Evolutionary conservation across 2,797 vertebrate genomes (phyloP).

Genomic region (Sebastes melanostomus): DNA sequence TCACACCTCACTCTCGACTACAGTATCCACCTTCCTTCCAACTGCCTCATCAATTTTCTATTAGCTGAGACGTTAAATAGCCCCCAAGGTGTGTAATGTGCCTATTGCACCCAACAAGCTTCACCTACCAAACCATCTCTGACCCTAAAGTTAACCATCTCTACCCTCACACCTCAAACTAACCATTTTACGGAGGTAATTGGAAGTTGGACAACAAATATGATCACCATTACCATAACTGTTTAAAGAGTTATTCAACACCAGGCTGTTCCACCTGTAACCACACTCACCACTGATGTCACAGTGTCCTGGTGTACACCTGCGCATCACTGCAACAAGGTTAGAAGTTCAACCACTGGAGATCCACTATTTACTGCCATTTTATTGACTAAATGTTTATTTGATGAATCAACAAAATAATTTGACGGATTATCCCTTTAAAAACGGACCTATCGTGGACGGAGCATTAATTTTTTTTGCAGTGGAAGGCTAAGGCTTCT

Average conservation of each 20-base stretch:
- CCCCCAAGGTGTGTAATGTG: background rate
- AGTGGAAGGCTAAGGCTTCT: no score
- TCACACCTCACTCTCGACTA: background rate
- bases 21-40: background rate
- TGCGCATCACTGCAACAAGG: background rate
- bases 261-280: background rate
- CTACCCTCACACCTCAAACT: background rate
- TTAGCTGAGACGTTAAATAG: background rate
- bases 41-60: background rate
- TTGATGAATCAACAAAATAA: background rate
- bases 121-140: background rate
- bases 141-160: background rate
- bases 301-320: no score
- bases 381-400: background rate
- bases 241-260: background rate
- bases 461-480: no score
- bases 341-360: background rate
- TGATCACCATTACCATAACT: background rate
- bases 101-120: background rate
- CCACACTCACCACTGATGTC: background rate
- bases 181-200: background rate
- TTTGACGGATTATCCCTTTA: background rate
- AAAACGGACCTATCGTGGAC: no score
- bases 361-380: background rate
- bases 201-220: background rate